A percentile compares a stretch with the other conserved stretches of the same genome.
These are phyloP conservation scores for Acrossocheilus fasciatus DNA, from an alignment of 2,797 vertebrate species.

Conservation along the genomic window DNA sequence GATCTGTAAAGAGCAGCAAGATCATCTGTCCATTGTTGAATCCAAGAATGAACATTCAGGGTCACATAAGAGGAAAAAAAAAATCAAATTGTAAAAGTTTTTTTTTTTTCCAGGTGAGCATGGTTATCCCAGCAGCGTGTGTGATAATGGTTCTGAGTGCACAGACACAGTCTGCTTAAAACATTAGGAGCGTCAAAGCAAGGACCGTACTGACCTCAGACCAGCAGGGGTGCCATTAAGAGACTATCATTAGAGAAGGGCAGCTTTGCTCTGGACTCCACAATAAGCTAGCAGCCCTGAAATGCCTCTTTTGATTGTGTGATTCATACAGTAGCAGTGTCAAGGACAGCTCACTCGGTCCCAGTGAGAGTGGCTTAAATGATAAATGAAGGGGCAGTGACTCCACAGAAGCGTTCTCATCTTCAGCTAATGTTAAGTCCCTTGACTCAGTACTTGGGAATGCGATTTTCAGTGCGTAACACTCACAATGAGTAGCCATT, in stretches of 20 bases:
- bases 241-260: conserved; percentile 45
- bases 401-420: conserved; percentile 22
- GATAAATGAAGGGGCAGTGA: conserved; percentile 33
- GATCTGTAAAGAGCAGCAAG: conserved; percentile 23
- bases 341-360: conserved; percentile 36
- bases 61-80: conserved; percentile 7
- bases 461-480: neutral
- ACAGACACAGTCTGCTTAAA: conserved; percentile 26
- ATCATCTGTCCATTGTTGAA: conserved; percentile 10
- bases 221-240: conserved; percentile 46
- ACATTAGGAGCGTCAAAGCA: conserved; percentile 7
- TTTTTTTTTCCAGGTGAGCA: conserved; percentile 38
- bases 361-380: conserved; percentile 21
- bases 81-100: conserved; percentile 24
- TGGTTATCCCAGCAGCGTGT: conserved; percentile 30
- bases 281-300: conserved; percentile 29
- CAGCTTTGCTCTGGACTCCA: conserved; percentile 31
- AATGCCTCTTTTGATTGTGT: conserved; percentile 40
- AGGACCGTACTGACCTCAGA: conserved; percentile 50
- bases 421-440: conserved; percentile 3
- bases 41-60: conserved; percentile 18
- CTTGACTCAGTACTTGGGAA: neutral
- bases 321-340: conserved; percentile 34
- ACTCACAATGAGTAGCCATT: neutral
- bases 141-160: conserved; percentile 27